phyloP scores from a whole-genome alignment of 2,113 vertebrate genomes.

The Climacteris rufus region DNA sequence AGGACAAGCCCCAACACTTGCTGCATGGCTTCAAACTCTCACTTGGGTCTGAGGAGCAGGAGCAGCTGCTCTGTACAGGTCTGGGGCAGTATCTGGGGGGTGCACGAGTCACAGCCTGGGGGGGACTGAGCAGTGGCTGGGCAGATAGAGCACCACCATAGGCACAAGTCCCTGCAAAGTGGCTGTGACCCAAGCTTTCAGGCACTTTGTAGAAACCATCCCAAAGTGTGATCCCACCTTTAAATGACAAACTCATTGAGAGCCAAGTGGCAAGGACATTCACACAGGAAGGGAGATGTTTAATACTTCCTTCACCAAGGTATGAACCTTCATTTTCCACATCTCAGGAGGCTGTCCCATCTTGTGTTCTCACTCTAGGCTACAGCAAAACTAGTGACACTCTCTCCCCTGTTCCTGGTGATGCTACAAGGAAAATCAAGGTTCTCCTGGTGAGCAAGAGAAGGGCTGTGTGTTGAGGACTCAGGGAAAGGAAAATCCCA shows the following conservation, averaged over 20 bases:
- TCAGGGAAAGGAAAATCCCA: background rate
- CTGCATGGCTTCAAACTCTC: background rate
- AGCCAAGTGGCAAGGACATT: background rate
- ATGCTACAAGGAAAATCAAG: background rate
- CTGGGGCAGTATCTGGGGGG: background rate
- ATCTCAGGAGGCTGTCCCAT: background rate
- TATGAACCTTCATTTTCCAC: background rate
- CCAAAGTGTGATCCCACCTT: background rate
- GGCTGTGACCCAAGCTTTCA: background rate
- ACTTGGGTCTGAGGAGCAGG: accelerated
- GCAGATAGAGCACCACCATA: accelerated
- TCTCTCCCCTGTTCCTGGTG: background rate
- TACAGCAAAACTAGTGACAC: background rate
- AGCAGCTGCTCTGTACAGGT: background rate
- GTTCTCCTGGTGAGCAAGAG: background rate
- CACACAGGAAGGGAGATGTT: background rate
- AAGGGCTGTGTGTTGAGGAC: accelerated
- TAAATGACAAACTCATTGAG: background rate
- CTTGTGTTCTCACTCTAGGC: background rate
- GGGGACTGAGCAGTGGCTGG: accelerated
- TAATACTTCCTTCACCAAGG: background rate
- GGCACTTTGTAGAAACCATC: background rate
- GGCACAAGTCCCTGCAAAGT: background rate
- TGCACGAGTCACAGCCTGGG: background rate
- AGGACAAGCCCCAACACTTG: accelerated